Conservation (phyloP, 2,797 vertebrate species). For the Anas acuta region DNA sequence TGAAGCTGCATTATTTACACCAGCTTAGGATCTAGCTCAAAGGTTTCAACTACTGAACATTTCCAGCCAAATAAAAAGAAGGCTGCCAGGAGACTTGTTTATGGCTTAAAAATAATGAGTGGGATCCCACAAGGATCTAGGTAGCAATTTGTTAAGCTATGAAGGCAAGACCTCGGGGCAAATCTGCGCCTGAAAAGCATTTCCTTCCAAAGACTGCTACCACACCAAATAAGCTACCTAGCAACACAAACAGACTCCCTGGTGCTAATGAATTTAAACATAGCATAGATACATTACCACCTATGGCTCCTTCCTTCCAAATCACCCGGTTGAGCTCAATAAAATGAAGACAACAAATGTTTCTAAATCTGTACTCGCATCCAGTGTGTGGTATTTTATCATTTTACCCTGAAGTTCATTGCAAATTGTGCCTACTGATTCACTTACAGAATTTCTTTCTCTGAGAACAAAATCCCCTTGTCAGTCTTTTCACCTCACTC, state of each 20-base stretch:
- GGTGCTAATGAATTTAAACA: slow-evolving; percentile 60
- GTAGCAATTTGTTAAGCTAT: slow-evolving; percentile 15
- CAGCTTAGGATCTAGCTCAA: slow-evolving; percentile 21
- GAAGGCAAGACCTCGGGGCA: slow-evolving; percentile 18
- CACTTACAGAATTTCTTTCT: not conserved
- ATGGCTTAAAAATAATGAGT: slow-evolving; percentile 6
- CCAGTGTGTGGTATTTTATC: not conserved
- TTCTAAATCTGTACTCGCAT: not conserved
- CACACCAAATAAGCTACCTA: slow-evolving; percentile 44
- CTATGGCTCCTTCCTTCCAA: slow-evolving; percentile 12
- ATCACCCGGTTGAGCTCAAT: not conserved
- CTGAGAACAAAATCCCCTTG: not conserved
- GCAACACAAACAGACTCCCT: slow-evolving; percentile 30
- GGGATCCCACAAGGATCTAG: not conserved
- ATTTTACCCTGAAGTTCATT: slow-evolving; percentile 10
- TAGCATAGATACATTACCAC: slow-evolving; percentile 2
- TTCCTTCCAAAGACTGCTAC: slow-evolving; percentile 17
- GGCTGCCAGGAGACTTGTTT: not conserved
- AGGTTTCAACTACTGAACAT: slow-evolving; percentile 8
- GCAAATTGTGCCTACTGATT: not conserved
- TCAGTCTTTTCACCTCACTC: slow-evolving; percentile 26
- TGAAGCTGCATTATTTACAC: slow-evolving; percentile 42
- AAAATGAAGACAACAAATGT: slow-evolving; percentile 6
- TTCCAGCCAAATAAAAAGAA: slow-evolving; percentile 17
- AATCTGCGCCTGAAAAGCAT: slow-evolving; percentile 3